Percentiles rank a stretch among this genome's conserved stretches.
phyloP scores from a whole-genome alignment of 1,140 invertebrate species.

The Leptinotarsa defecta region DNA sequence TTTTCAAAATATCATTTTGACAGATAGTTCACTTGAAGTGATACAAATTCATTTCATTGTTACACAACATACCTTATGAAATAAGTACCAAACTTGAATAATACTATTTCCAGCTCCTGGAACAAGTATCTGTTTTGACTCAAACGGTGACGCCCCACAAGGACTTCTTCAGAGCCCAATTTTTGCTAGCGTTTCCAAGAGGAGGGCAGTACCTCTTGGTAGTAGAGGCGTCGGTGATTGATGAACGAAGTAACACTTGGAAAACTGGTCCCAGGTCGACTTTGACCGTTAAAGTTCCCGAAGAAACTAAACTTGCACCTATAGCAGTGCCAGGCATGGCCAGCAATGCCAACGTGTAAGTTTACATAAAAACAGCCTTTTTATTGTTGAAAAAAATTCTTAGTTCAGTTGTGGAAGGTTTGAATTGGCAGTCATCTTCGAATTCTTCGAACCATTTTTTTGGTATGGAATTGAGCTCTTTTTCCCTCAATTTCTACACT shows the following conservation, averaged over 20 bases:
- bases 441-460: too few relatives aligned
- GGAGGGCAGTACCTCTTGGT: conserved; percentile 66
- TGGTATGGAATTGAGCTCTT: too few relatives aligned
- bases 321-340: conserved; percentile 54
- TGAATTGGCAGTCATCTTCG: too few relatives aligned
- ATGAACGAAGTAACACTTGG: conserved; percentile 74
- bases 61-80: too few relatives aligned
- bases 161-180: conserved; percentile 82
- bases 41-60: too few relatives aligned
- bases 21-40: too few relatives aligned
- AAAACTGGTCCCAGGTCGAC: conserved; percentile 73
- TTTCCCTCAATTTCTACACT: too few relatives aligned
- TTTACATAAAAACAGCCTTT: conserved; percentile 2
- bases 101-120: conserved; percentile 42
- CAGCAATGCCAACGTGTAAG: conserved; percentile 52
- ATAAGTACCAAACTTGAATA: not conserved
- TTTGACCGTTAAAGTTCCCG: conserved; percentile 72
- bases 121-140: conserved; percentile 48
- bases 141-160: conserved; percentile 76
- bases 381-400: too few relatives aligned
- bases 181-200: conserved; percentile 65
- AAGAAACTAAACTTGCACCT: conserved; percentile 62
- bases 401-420: too few relatives aligned
- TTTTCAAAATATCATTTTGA: too few relatives aligned
- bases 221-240: conserved; percentile 73